Evolutionary conservation across 2,888 invertebrate genomes (phyloP), one percentile per base, ranked within the genome.

Genomic region (Thecophora atra): DNA sequence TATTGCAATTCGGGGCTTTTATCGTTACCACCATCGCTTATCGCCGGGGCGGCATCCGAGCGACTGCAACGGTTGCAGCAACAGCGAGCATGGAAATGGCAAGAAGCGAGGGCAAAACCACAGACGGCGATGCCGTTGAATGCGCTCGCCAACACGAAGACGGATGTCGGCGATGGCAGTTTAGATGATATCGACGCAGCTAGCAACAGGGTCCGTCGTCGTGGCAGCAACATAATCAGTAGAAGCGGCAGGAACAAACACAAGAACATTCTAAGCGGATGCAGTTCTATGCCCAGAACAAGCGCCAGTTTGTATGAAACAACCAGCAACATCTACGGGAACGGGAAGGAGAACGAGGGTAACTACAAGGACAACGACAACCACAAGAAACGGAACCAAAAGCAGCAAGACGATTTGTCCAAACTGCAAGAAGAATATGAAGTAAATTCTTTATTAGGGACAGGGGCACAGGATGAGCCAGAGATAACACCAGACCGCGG

Each of bases 1-100:
- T 83, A 83, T 84, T 82, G 82, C 77, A 79, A 81, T 77, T 78
- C 79, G 79, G 78, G 79, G 74, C 82, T 80, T 73, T 80, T 84
- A 84, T 84, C 83, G 81, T 80, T 82, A 79, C 82, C 84, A 83
- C 84, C 82, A 83, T 83, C 83, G 82, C 80, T 83, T 83, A 83
- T 84, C 82, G 79, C 79, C 65, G 78, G 79, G 74, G 79, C 80
- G 79, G 82, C 81, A 81, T 81, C 83, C 81, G 80, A 79, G 79
- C 77, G 78, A 77, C 79, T 76, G 73, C 76, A 73, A 28, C 76
- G 74, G n/a, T 70, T 68, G 44, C 74, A 67, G 26, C 73, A 30
- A 51, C 75, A 73, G 37, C 74, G 54, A 42, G 71, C 51, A 37
- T 66, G 69, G 26, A 19, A 67, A 17, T 68, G 66, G 73, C 52